Percentiles rank a stretch among this genome's conserved stretches.
Conservation (phyloP, 2,888 invertebrate species). For the Auanema sp. region DNA sequence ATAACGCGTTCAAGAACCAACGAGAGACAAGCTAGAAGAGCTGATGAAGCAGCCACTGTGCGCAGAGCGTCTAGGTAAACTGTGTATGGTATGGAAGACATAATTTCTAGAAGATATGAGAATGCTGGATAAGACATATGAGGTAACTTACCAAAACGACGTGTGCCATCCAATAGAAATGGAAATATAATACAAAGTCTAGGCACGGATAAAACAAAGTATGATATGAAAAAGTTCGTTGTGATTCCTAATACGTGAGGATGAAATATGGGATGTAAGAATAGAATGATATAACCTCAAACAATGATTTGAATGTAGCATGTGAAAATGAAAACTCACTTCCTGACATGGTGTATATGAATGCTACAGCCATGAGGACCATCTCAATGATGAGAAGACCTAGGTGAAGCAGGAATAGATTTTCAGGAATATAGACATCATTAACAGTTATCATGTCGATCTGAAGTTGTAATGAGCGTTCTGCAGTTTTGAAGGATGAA, state of each 20-base stretch:
- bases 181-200: constrained; percentile 1
- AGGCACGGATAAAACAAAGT: constrained; percentile 10
- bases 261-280: constrained; percentile 11
- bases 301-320: background rate
- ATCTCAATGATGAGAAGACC: constrained; percentile 12
- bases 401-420: background rate
- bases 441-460: constrained; percentile 14
- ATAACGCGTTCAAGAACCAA: constrained; percentile 12
- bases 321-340: background rate
- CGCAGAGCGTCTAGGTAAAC: constrained; percentile 13
- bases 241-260: constrained; percentile 13
- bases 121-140: background rate
- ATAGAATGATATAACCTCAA: constrained; percentile 16
- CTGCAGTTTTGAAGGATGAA: too few species aligned
- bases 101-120: constrained; percentile 3
- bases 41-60: constrained; percentile 13
- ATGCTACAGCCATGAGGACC: constrained; percentile 9
- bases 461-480: too few species aligned
- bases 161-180: background rate
- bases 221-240: constrained; percentile 10
- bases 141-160: background rate
- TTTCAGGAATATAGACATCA: constrained; percentile 8
- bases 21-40: constrained; percentile 7
- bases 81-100: background rate
- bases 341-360: constrained; percentile 3